Base-by-base conservation (phyloP, 2,113 vertebrate genomes). In the Callionymus lyra region DNA sequence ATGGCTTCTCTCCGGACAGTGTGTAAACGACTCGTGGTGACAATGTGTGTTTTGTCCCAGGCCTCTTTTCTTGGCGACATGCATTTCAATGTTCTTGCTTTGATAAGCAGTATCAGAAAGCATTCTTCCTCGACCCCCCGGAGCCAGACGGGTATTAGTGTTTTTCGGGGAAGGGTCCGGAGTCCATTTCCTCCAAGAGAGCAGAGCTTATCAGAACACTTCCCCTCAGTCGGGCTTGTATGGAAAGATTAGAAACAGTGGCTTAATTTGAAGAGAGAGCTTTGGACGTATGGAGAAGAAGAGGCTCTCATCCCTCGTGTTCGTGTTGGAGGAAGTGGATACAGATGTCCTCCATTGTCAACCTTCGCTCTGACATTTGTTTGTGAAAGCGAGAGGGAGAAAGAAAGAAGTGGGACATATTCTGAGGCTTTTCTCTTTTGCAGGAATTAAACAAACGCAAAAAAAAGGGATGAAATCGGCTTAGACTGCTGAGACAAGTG, bases 401-500 rank as follows among this genome's bases (percentile, higher is more conserved):
- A 46, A 54, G 34, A 70, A 62, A 63, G 63, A 77, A 74, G 63
- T 63, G 43, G 76, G 70, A 59, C 74, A 55, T 64, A 60, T 55
- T 68, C 72, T 68, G 77, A 74, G 74, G 74, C 80, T 57, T 69
- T 70, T 74, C 76, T 68, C 53, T 76, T 67, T 57, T 66, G 42
- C 38, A 69, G 76, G 80, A 82, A 79, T 82, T 81, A 80, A 80
- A 79, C 73, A 77, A 72, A 70, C 42, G 63, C 62, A 76, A 70
- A 74, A 69, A 53, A 66, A 59, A 44, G 63, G 71, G 77, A 75
- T 79, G 69, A 70, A 78, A 81, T 76, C 78, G 70, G 80, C 76
- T 82, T 82, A 82, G 80, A 82, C 80, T 82, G 78, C 55, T 76
- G 80, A 79, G 80, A 82, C 80, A 81, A 82, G 74, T 74, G 67